Evolutionary conservation across 2,888 invertebrate species (phyloP).

Genomic region (Tiphia femorata): DNA sequence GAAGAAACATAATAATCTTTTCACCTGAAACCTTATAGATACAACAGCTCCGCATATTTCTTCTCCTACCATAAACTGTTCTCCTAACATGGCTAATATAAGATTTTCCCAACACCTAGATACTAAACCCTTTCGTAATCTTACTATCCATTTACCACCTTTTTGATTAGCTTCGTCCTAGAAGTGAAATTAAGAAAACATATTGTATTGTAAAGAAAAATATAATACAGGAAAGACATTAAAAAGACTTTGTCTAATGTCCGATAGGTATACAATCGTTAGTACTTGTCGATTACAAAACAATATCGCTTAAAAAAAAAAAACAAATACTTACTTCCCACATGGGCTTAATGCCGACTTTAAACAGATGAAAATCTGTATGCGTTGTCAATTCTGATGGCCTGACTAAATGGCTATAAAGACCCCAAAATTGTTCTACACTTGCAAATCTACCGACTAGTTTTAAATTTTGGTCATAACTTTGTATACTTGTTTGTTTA

Average conservation of each 20-base stretch:
- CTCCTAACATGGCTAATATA: slow-evolving; percentile 97
- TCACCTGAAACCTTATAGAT: slow-evolving; percentile 91
- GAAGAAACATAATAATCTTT: slow-evolving; percentile 11
- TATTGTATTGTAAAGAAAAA: too few relatives aligned
- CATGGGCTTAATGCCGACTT: slow-evolving; percentile 98
- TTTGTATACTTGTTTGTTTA: slow-evolving; percentile 72
- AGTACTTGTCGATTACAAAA: background rate
- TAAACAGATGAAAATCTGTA: slow-evolving; percentile 96
- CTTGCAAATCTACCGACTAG: slow-evolving; percentile 89
- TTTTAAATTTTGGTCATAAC: slow-evolving; percentile 85
- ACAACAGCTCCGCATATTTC: slow-evolving; percentile 99
- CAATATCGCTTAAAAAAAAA: too few relatives aligned
- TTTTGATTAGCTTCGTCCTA: slow-evolving; percentile 92
- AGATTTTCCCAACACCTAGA: slow-evolving; percentile 99
- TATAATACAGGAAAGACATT: too few relatives aligned
- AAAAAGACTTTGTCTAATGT: too few relatives aligned
- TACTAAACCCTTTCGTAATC: slow-evolving; percentile 93
- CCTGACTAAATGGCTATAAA: slow-evolving; percentile 92
- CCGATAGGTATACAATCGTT: background rate
- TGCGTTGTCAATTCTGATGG: slow-evolving; percentile 92
- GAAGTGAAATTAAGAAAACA: too few relatives aligned
- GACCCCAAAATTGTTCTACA: slow-evolving; percentile 98
- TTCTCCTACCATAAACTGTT: slow-evolving; percentile 98
- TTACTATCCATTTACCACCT: slow-evolving; percentile 98
- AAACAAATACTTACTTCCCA: slow-evolving; percentile 84